Evolutionary conservation across 2,113 vertebrate species (phyloP).

Genomic region (Pteronura brasiliensis): DNA sequence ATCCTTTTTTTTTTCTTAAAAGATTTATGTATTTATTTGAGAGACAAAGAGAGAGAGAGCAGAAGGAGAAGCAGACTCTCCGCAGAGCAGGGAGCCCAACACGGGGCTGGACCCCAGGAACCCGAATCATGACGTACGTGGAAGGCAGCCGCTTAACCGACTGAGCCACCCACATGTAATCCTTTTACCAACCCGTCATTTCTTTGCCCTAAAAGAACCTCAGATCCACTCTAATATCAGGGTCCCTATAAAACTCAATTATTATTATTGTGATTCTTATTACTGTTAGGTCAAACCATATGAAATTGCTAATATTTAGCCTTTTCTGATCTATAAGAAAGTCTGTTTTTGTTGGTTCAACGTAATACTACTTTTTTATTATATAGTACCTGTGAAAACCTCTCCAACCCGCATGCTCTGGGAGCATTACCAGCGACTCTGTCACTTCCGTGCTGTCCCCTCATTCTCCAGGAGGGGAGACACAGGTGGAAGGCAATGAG

Average conservation of each 20-base stretch:
- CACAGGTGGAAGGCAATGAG: not conserved
- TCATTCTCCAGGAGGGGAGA: not conserved
- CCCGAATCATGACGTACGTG: not conserved
- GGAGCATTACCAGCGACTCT: not conserved
- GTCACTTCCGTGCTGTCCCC: rapidly evolving
- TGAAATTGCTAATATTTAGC: not conserved
- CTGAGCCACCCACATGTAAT: not conserved
- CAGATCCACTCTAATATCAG: not conserved
- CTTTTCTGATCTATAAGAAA: not conserved
- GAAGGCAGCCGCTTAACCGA: not conserved
- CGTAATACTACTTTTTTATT: not conserved
- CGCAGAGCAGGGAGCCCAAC: not conserved
- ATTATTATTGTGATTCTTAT: not conserved
- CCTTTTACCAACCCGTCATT: not conserved
- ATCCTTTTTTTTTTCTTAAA: not conserved
- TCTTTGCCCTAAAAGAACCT: not conserved
- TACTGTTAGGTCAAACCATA: not conserved
- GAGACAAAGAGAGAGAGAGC: not conserved
- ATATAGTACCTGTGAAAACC: no score
- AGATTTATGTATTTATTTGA: not conserved
- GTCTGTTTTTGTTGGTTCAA: not conserved
- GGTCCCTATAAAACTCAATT: not conserved
- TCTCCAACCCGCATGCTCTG: no score
- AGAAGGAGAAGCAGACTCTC: not conserved
- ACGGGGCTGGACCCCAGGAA: not conserved